Base-by-base conservation (phyloP, 2,113 vertebrate species). In the Melanerpes aurifrons region DNA sequence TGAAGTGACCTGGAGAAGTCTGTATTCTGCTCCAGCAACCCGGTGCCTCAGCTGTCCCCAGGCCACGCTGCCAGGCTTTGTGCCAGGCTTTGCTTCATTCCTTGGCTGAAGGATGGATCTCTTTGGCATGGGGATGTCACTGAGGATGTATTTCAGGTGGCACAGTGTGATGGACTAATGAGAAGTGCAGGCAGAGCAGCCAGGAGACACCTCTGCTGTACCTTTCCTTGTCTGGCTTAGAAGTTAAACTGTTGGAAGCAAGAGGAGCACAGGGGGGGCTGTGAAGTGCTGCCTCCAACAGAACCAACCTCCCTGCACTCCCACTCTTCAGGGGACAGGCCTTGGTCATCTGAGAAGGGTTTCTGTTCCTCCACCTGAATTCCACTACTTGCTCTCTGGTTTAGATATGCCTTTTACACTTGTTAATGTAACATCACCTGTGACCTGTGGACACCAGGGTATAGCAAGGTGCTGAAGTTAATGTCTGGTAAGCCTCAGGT, bases 11-110 rank as follows among this genome's bases (percentile, higher is more conserved):
- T 25, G 50, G 31, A 77, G 82, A 61, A 62, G 45, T 28, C 24
- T 15, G 12, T 20, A 2, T 63, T 50, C 18, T 74, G 56, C 47
- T 74, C 18, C 48, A 25, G 2, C 81, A 47, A 15, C 12, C 7
- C 13, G 0, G 0, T 2, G 28, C 57, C 3, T 61, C 31, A 1
- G 26, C 25, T 48, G 58, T 81, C 58, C n/a, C 20, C n/a, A 24
- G 63, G 40, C n/a, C 22, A 25, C 0, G 3, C 54, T 87, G 12
- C 15, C 1, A 3, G 15, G 35, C 26, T 59, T 3, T 7, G 7
- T 79, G 62, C 31, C 62, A 24, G 59, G 0, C 1, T 29, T 73
- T 1, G 12, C 28, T 58, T 16, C 76, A 25, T 24, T 70, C 54
- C 32, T 50, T 81, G 37, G 31, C 22, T 58, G 48, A 59, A 69